Evolutionary conservation across 2,797 vertebrate genomes (phyloP), one percentile per base, ranked within the genome.

Genomic region (Coreius guichenoti): DNA sequence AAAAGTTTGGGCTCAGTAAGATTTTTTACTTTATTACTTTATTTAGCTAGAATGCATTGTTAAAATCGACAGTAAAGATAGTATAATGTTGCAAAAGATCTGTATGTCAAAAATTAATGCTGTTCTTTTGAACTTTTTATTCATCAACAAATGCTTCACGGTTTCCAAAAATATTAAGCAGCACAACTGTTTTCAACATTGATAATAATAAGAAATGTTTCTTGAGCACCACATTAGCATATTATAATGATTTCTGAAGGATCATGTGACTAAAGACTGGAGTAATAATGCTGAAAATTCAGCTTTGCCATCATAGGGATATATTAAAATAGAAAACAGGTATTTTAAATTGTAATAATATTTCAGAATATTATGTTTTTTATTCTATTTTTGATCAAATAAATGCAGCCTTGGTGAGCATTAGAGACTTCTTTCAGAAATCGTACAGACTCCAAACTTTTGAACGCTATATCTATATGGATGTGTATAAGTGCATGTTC

Each of bases 401-500:
- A 61, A 13, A 61, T 61, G n/a, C 4, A 26, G n/a, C 58, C 58
- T 13, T 61, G 58, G 23, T 61, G 8, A 29, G n/a, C n/a, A 26
- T 9, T 16, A 68, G 17, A 69, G 21, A 5, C 43, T 29, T 26
- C 23, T 11, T 61, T 73, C 26, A 31, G 26, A 65, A 65, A 31
- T 74, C 45, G 1, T 7, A 21, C 17, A 31, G 72, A 51, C 4
- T 29, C 16, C 19, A 74, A 23, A 8, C 73, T 1, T 56, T 39
- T 84, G 58, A 31, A 61, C 3, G 7, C 56, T 45, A 69, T 29
- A 65, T 81, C 78, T 75, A 51, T 36, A 72, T 39, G 43, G 7
- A 82, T 54, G 13, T 77, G 45, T 43, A 3, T 67, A 29, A 74
- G 16, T 77, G 74, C 45, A 61, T 81, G 69, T 72, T 77, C 45